Percentiles rank a stretch among this genome's conserved stretches.
These are phyloP conservation scores for Drosophila putrida DNA, from an alignment of 2,888 invertebrate genomes.

Conservation along the genomic window DNA sequence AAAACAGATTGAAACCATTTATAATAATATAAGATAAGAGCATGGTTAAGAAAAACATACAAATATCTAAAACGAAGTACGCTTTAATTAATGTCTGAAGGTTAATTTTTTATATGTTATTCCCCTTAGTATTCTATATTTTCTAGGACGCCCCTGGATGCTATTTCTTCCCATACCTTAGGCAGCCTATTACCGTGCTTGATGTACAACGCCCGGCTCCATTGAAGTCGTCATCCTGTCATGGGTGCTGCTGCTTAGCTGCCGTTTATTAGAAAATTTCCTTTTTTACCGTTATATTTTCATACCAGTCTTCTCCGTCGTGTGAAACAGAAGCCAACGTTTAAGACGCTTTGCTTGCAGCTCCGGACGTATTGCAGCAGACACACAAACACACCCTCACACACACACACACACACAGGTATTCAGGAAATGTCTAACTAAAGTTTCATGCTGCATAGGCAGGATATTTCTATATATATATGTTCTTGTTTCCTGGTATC, in stretches of 20 bases:
- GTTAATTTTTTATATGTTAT: too few relatives aligned
- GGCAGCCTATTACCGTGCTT: constrained; percentile 60
- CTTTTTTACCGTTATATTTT: constrained; percentile 27
- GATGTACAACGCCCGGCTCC: constrained; percentile 60
- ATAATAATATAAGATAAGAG: not conserved
- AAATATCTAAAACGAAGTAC: too few relatives aligned
- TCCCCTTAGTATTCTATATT: not conserved
- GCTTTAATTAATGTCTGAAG: not conserved
- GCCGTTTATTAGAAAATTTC: constrained; percentile 54
- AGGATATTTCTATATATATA: constrained; percentile 20
- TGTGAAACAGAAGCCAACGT: constrained; percentile 17
- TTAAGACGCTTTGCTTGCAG: constrained; percentile 34
- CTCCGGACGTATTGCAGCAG: constrained; percentile 31
- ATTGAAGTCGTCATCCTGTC: constrained; percentile 68
- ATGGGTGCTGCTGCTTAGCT: constrained; percentile 43
- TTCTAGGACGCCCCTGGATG: constrained; percentile 28
- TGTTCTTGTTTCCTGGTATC: constrained; percentile 12
- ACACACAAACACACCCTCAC: not conserved
- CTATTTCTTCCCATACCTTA: not conserved
- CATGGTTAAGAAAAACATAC: too few relatives aligned
- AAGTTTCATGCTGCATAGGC: constrained; percentile 32
- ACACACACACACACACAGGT: constrained; percentile 1
- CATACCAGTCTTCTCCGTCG: constrained; percentile 12
- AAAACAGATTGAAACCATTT: not conserved
- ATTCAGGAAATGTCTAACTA: constrained; percentile 16